Evolutionary conservation across 35 echinoderm and acorn worm species (phyloP), one percentile per base, ranked within the genome.

Genomic region (Amphiura filiformis): DNA sequence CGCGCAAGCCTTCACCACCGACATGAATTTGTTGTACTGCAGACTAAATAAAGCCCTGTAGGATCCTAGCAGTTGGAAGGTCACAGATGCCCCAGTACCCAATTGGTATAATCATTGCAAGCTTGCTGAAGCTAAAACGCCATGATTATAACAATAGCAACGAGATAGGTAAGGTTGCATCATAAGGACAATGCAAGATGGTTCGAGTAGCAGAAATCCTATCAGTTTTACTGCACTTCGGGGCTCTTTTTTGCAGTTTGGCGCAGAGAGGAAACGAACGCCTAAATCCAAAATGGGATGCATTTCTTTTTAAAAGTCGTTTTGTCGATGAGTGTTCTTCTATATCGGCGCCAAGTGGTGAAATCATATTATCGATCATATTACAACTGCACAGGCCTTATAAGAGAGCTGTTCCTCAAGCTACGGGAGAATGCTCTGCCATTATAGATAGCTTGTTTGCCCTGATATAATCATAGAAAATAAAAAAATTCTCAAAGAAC

Each of bases 291-390:
- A 30, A 70, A 70, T 4, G 9, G 28, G 61, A 70, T 70, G 61
- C 61, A 70, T 70, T 70, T 70, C 61, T 70, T 70, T n/a, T 70
- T 70, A 70, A 70, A 70, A 70, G 61, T 70, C 61, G 61, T 70
- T 70, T 70, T 70, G 61, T 70, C 61, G 41, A 70, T 70, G 61
- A 70, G 61, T 70, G 11, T 70, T 26, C 61, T 11, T 70, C 17
- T 70, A 70, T 70, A 18, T 4, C 44, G 44, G 61, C 61, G 20
- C 61, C 61, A 70, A 70, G 61, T 70, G 20, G 11, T 70, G 17
- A 70, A 70, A 70, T 70, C 61, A 70, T 70, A 70, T 70, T 70
- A 70, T 70, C 61, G 61, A 70, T 70, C 61, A 15, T 70, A 70
- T 70, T 70, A 26, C 61, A 70, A 26, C 61, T 5, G 61, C 26